These are phyloP conservation scores for Hypomesus transpacificus DNA, from an alignment of 2,113 vertebrate species.

Conservation along the genomic window DNA sequence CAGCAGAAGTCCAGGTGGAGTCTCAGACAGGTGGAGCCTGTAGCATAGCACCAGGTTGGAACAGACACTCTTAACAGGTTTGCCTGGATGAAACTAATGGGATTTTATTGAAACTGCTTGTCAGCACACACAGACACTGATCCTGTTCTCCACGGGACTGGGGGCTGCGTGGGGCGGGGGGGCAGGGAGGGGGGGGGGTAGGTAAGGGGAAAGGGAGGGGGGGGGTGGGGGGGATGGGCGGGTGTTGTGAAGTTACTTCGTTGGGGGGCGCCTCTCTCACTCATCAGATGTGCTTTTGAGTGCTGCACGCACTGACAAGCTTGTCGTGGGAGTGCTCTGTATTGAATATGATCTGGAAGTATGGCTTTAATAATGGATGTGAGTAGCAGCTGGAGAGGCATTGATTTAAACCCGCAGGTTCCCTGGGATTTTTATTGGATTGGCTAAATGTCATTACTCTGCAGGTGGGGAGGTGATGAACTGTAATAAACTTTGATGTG, in stretches of 20 bases:
- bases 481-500: conserved; percentile 75
- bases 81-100: conserved; percentile 64
- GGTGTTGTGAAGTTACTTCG: neutral
- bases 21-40: conserved; percentile 52
- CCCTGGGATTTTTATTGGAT: conserved; percentile 75
- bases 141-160: conserved; percentile 60
- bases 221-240: conserved; percentile 26
- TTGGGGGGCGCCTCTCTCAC: conserved; percentile 17
- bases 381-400: conserved; percentile 69
- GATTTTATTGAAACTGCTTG: conserved; percentile 72
- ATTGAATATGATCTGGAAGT: conserved; percentile 63
- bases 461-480: conserved; percentile 75
- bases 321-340: conserved; percentile 41
- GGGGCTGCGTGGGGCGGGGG: conserved; percentile 27
- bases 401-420: conserved; percentile 73
- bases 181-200: conserved; percentile 32
- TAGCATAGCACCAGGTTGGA: conserved; percentile 44
- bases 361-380: conserved; percentile 68
- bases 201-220: conserved; percentile 35
- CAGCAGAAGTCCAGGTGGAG: conserved; percentile 19
- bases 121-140: conserved; percentile 70
- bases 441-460: conserved; percentile 77
- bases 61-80: conserved; percentile 57
- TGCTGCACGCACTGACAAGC: conserved; percentile 22
- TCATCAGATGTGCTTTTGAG: conserved; percentile 8